A percentile compares a stretch with the other conserved stretches of the same genome.
Evolutionary conservation across 2,888 invertebrate species (phyloP).

Genomic region (Cephus rjabovi): DNA sequence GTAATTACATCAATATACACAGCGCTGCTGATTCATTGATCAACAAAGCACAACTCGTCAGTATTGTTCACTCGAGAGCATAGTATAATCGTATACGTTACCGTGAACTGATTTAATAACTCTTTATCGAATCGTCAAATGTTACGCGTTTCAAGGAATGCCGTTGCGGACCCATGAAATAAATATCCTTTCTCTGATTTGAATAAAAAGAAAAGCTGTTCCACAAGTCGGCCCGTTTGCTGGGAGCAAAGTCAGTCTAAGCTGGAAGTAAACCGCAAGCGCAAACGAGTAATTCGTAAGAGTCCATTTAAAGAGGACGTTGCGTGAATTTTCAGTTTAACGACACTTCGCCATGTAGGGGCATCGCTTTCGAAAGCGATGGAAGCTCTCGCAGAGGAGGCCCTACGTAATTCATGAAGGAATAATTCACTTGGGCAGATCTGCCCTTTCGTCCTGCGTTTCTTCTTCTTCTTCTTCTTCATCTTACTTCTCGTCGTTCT

Average conservation of each 20-base stretch:
- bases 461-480: conserved; percentile 10
- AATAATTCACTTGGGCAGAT: neutral
- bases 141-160: neutral
- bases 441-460: neutral
- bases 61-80: neutral
- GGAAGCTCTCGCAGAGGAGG: neutral
- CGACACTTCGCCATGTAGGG: neutral
- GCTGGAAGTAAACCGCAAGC: too few species aligned
- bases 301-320: neutral
- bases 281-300: neutral
- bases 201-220: neutral
- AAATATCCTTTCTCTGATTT: neutral
- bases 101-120: neutral
- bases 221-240: neutral
- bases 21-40: neutral
- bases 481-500: neutral
- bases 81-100: neutral
- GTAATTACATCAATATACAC: neutral
- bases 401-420: neutral
- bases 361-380: neutral
- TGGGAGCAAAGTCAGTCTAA: too few species aligned
- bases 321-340: neutral
- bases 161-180: too few species aligned
- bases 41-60: neutral
- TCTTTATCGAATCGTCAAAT: neutral